Evolutionary conservation across 2,888 invertebrate species (phyloP), one percentile per base, ranked within the genome.

Genomic region (Notodonta dromedarius): DNA sequence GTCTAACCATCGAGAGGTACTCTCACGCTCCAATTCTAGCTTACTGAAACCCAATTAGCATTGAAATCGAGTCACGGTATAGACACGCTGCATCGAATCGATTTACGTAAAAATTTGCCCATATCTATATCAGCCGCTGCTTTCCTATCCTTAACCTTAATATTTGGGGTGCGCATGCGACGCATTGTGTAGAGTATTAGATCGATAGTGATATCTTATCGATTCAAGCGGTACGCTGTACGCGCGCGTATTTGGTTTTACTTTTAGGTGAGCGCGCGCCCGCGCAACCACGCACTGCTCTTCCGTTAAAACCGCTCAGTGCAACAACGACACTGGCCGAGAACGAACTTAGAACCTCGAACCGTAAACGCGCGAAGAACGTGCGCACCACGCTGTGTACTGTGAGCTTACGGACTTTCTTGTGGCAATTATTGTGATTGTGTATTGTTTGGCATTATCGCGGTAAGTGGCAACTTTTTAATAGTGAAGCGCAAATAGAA

Each of bases 71-170:
- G 66, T 66, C 74, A 80, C 71, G 78, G 73, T 78, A 76, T 68
- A 73, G 62, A 58, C 78, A 79, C 71, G 79, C 73, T 78, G 79
- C 80, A 74, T 74, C 82, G 75, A 84, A 88, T 87, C 79, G 78
- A 83, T 85, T 82, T 82, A 80, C 77, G 75, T 77, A 84, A 88
- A 87, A 83, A 75, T 55, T 62, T 73, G 66, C 69, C 71, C 62
- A 76, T 76, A 74, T 67, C 71, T 78, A 78, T 79, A 68, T 77
- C 78, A 80, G 80, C 79, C 68, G 68, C 79, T 73, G 73, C 78
- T 84, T 85, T 86, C 78, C 76, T 87, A 91, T 92, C 91, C 90
- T 92, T 92, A 88, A 91, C 92, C 91, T 92, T 91, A 90, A 88
- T 91, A 82, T 76, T 57, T 67, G 58, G 65, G 70, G 71, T 61